Evolutionary conservation across 2,113 vertebrate genomes (phyloP), one percentile per base, ranked within the genome.

Genomic region (Lepus timidus): DNA sequence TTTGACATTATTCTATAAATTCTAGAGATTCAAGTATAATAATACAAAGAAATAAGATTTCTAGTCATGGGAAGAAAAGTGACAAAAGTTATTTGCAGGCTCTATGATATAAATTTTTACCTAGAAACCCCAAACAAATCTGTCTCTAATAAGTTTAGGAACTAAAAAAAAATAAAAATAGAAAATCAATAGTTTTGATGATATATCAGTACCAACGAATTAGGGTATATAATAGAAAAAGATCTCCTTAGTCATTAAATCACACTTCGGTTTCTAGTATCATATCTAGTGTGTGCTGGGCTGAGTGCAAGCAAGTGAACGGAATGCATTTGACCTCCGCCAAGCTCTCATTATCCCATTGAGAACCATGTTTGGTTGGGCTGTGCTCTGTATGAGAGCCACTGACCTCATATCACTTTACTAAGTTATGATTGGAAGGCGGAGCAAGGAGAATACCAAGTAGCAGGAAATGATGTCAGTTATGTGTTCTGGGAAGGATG

Each of bases 51-150:
- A 83, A 71, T 49, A 88, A 88, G 23, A 39, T 67, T 1, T 14
- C 79, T 85, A 25, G 85, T 73, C 16, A 85, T 10, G 36, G 13
- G 8, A 88, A 74, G 85, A 22, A 52, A 94, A 27, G 36, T 92
- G 6, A 94, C 22, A 87, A 73, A 76, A 82, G 76, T 49, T 86
- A 85, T 71, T 76, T 71, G 19, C 7, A 44, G 11, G 70, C 64
- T 2, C 74, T 85, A 64, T 44, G 36, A 95, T 88, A 73, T 81
- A 78, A 58, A 51, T 58, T 64, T 94, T 86, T 84, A 90, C 13
- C 27, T 71, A 88, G 70, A 94, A 95, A 78, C 55, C 49, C 10
- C 20, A 90, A 90, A 39, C 55, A 85, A 74, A 91, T 91, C 20
- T 88, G 51, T 86, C 70, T 92, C 16, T 58, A 88, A 71, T 68